Evolutionary conservation across 2,888 invertebrate species (phyloP).

Genomic region (Hydraecia micacea): DNA sequence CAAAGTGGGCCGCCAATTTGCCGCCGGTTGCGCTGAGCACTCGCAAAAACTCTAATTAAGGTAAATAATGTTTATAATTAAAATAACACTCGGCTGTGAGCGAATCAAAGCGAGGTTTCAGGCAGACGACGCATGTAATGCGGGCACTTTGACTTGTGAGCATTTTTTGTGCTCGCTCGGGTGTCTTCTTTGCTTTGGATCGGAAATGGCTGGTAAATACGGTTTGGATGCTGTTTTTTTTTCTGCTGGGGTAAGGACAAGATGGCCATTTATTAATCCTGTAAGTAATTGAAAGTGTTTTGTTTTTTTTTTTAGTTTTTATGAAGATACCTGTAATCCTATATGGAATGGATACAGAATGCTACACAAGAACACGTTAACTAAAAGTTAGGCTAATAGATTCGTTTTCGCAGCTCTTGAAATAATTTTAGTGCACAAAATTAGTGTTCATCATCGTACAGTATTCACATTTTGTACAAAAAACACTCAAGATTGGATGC

Average conservation of each 20-base stretch:
- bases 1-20: conserved; percentile 85
- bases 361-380: no score
- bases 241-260: background rate
- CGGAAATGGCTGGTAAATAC: conserved; percentile 58
- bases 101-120: conserved; percentile 84
- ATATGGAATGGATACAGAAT: no score
- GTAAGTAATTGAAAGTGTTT: background rate
- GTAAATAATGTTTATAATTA: conserved; percentile 90
- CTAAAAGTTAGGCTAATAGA: background rate
- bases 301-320: background rate
- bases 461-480: background rate
- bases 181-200: conserved; percentile 70
- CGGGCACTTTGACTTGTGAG: conserved; percentile 81
- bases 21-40: conserved; percentile 81
- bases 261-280: conserved; percentile 25
- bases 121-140: conserved; percentile 81
- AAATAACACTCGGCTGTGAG: conserved; percentile 85
- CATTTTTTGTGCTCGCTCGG: conserved; percentile 71
- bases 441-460: background rate
- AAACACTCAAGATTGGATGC: background rate
- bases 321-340: no score
- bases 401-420: background rate
- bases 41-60: conserved; percentile 87
- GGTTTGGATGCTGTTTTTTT: conserved; percentile 8
- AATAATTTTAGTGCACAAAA: background rate